Evolutionary conservation across 30 jellyfish, hydroid and myxozoan species (phyloP), one percentile per base, ranked within the genome.

Genomic region (Phacellophora camtschatica): DNA sequence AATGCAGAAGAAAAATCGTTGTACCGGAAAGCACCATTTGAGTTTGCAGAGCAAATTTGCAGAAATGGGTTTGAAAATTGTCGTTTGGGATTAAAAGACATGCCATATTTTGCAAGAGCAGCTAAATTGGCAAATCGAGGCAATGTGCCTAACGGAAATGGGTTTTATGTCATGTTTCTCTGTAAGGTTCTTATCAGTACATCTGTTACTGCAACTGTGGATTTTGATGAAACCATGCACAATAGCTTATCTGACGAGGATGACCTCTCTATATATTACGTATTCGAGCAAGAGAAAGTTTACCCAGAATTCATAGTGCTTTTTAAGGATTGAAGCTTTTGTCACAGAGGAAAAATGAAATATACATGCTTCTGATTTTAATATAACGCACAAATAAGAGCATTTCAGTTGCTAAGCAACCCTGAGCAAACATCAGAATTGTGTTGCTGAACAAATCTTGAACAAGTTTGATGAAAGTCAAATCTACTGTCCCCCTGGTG

Each of bases 281-380:
- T 73, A 3, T 27, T 34, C 18, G 74, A 73, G 65, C 18, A 34
- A 10, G 64, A 64, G 35, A 90, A 86, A n/a, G 77, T 86, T 8
- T 86, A 74, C 71, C 96, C 96, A 53, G 96, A 86, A 37, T 86
- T 86, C 63, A 25, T 66, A 16, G 53, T 86, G 50, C 43, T 86
- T 30, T 86, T 51, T 45, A 46, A 54, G 9, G 10, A 0, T 29
- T 65, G 81, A 66, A 34, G 42, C 64, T 3, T 12, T 5, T 15
- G n/a, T 25, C 22, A 49, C 29, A 49, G 4, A 3, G 6, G n/a
- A 30, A 49, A 3, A 12, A 15, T 49, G 64, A 3, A 5, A 49
- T 15, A 15, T n/a, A n/a, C n/a, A n/a, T n/a, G n/a, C n/a, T n/a
- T n/a, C n/a, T n/a, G n/a, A n/a, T n/a, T n/a, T n/a, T n/a, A n/a